Percentiles rank a stretch among this genome's conserved stretches.
phyloP scores from a whole-genome alignment of 2,113 vertebrate genomes.

The Craseonycteris thonglongyai region DNA sequence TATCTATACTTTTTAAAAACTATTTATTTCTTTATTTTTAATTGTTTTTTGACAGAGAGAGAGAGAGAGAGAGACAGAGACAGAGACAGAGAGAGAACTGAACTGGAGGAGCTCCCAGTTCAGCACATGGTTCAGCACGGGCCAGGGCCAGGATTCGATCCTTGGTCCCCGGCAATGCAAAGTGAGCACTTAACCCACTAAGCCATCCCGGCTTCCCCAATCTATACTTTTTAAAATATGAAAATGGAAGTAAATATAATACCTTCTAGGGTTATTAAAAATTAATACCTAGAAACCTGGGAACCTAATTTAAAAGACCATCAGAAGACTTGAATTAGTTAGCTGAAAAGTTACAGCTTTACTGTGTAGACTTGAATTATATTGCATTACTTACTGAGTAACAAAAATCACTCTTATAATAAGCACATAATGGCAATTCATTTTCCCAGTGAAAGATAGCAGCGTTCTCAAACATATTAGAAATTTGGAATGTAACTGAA shows the following conservation, averaged over 20 bases:
- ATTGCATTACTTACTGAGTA: background rate
- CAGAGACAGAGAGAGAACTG: too few relatives aligned
- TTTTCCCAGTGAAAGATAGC: background rate
- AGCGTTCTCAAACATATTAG: background rate
- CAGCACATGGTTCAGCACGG: too few relatives aligned
- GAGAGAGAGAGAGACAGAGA: too few relatives aligned
- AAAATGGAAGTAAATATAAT: slow-evolving; percentile 49
- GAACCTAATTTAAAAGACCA: slow-evolving; percentile 30
- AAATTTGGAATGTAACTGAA: background rate
- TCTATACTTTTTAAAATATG: slow-evolving; percentile 45
- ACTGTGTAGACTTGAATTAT: background rate
- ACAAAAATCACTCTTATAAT: slow-evolving; percentile 6
- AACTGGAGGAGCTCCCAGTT: too few relatives aligned
- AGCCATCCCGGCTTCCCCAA: too few relatives aligned
- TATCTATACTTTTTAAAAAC: slow-evolving; percentile 41
- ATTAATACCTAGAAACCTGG: background rate
- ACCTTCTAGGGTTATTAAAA: slow-evolving; percentile 47
- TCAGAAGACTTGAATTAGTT: slow-evolving; percentile 25
- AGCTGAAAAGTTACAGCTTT: background rate
- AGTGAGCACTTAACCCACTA: too few relatives aligned
- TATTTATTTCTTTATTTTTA: too few relatives aligned
- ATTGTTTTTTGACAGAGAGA: too few relatives aligned
- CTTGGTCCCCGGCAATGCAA: too few relatives aligned
- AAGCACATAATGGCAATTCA: background rate
- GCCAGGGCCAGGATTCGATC: too few relatives aligned